Conservation (phyloP, 2,888 invertebrate species). For the Helicoverpa assulta region DNA sequence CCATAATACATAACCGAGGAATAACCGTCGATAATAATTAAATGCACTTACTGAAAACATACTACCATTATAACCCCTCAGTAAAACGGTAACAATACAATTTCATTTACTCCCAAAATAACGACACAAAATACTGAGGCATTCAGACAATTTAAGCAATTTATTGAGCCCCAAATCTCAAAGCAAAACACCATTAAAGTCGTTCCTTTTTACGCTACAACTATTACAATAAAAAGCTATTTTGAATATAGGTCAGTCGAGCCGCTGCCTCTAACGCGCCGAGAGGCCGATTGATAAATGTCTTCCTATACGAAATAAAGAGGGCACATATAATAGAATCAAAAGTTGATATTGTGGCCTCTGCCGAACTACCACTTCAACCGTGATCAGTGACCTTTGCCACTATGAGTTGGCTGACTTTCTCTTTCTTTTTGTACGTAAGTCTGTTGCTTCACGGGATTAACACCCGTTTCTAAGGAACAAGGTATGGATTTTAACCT, state of each 20-base stretch:
- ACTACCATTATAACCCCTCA: neutral
- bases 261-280: conserved; percentile 4
- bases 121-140: neutral
- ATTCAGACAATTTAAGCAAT: neutral
- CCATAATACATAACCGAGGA: no score
- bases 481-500: neutral
- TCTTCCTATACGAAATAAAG: conserved; percentile 49
- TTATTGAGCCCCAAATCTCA: neutral
- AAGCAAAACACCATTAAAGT: conserved; percentile 19
- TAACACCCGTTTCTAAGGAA: neutral
- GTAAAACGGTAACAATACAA: neutral
- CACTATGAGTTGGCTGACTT: conserved; percentile 5
- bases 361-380: conserved; percentile 51
- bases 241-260: conserved; percentile 48
- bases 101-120: conserved; percentile 1
- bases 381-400: conserved; percentile 34
- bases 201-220: conserved; percentile 34
- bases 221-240: conserved; percentile 41
- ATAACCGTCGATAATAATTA: no score
- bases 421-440: neutral
- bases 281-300: conserved; percentile 57
- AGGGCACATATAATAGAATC: conserved; percentile 57
- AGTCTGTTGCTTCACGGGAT: neutral
- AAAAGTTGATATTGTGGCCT: conserved; percentile 55
- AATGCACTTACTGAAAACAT: neutral